These are phyloP conservation scores for Macrotus californicus DNA, from an alignment of 2,113 vertebrate species.

Conservation along the genomic window DNA sequence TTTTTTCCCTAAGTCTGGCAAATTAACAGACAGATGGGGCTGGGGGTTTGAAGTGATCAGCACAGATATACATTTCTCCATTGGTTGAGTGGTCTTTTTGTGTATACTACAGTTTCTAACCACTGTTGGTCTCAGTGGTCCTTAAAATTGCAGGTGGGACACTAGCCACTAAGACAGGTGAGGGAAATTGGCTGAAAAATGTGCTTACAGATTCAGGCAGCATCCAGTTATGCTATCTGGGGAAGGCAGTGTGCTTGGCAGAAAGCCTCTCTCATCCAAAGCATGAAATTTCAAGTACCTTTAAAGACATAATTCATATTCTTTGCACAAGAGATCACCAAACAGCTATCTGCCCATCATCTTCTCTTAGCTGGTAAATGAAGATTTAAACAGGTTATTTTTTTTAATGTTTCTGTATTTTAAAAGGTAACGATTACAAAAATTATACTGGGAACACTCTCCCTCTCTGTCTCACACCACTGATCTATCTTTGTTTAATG, in stretches of 20 bases:
- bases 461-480: neutral
- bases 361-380: slow-evolving; percentile 31
- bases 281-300: slow-evolving; percentile 34
- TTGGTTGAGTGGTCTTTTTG: neutral
- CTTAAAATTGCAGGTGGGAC: neutral
- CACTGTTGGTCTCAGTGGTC: neutral
- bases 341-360: slow-evolving; percentile 20
- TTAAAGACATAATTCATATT: slow-evolving; percentile 57
- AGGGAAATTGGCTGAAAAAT: neutral
- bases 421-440: slow-evolving; percentile 21
- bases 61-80: neutral
- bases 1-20: neutral
- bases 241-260: slow-evolving; percentile 8
- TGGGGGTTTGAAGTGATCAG: neutral
- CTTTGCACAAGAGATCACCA: slow-evolving; percentile 34
- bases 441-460: slow-evolving; percentile 23
- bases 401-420: slow-evolving; percentile 42
- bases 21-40: neutral
- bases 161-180: neutral
- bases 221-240: neutral
- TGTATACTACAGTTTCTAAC: neutral
- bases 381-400: slow-evolving; percentile 31
- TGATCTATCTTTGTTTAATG: slow-evolving; percentile 27
- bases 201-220: neutral
- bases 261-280: slow-evolving; percentile 7